Base-by-base conservation (phyloP, 2,888 invertebrate genomes). In the Pelosia muscerda region DNA sequence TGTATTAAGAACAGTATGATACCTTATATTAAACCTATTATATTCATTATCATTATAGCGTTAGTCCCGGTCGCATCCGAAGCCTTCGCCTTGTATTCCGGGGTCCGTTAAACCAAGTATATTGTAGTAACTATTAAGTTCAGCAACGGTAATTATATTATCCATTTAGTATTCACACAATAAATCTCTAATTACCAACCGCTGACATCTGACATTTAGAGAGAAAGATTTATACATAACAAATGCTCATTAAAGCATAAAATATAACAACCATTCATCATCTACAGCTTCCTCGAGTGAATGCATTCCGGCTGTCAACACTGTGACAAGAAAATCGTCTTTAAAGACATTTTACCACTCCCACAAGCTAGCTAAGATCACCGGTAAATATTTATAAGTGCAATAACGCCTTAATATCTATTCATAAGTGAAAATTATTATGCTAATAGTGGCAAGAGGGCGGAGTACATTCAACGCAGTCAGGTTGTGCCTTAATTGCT, bases 341-440 rank as follows among this genome's bases (percentile, higher is more conserved):
- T 77, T 82, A 84, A 82, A 86, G 80, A 82, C 78, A 68, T 69
- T 64, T 71, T 49, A 78, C 85, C 77, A 88, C 92, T 81, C 92
- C 92, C 88, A 91, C 86, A 74, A 78, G 70, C 86, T 88, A 84
- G 63, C 81, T 76, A 76, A 75, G 84, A 88, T 88, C 87, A 89
- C 84, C 87, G 75, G 89, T 94, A 90, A 93, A 94, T 94, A 94
- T 94, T 94, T 94, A 94, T 94, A 94, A 92, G 88, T 86, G 92
- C 88, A 90, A 92, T 92, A 94, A 92, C 86, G 87, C 90, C 89
- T 88, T 92, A 92, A 93, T 93, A 92, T 90, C 90, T 94, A 94
- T 94, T 95, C 94, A 94, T 94, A 94, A 94, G 94, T 94, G 94
- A 95, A 94, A 93, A 95, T 95, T 92, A 93, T 92, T 93, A 94